Conservation (phyloP, 2,888 invertebrate genomes). For the Limnephilus marmoratus region DNA sequence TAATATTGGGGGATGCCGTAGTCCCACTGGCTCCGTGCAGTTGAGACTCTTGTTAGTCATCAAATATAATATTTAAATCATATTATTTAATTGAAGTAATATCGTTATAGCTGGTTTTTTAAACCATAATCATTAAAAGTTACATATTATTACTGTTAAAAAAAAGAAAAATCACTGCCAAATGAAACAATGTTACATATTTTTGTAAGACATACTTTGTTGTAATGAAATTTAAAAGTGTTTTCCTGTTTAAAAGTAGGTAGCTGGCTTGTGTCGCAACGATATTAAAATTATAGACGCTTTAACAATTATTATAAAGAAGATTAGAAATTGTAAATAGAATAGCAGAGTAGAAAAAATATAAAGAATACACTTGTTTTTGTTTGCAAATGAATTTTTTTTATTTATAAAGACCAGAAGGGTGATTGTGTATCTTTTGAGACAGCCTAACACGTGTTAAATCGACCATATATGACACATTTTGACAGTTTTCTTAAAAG, state of each 20-base stretch:
- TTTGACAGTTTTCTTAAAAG: too few relatives aligned
- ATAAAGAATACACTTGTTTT: too few relatives aligned
- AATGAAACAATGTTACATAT: background rate
- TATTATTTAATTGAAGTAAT: too few relatives aligned
- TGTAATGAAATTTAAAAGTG: background rate
- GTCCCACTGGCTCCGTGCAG: background rate
- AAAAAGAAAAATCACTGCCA: background rate
- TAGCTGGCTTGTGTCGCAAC: background rate
- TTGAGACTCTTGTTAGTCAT: background rate
- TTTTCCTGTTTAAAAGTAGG: background rate
- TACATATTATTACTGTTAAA: background rate
- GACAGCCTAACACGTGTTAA: too few relatives aligned
- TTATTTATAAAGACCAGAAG: too few relatives aligned
- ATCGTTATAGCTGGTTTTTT: too few relatives aligned
- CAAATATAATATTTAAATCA: background rate
- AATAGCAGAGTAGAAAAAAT: background rate
- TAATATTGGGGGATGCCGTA: too few relatives aligned
- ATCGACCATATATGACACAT: too few relatives aligned
- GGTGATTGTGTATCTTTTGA: too few relatives aligned
- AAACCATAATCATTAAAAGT: background rate
- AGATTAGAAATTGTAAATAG: background rate
- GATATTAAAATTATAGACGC: background rate
- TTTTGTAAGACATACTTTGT: background rate
- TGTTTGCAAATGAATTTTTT: too few relatives aligned
- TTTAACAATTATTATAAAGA: background rate